These are phyloP conservation scores for Danionella cerebrum DNA, from an alignment of 2,113 vertebrate species.

Conservation along the genomic window DNA sequence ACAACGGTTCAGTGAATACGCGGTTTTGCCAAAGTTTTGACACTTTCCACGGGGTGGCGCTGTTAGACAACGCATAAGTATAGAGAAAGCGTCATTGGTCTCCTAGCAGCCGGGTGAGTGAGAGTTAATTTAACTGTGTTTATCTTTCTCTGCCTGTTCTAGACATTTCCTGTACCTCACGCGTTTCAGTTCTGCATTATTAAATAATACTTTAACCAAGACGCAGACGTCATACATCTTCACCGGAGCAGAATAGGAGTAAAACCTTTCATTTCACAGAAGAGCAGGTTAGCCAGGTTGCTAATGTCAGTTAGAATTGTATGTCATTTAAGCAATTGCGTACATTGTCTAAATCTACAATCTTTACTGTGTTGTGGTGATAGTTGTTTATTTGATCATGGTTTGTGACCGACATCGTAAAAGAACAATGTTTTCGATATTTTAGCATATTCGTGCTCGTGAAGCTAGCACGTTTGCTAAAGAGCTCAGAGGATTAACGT, in stretches of 20 bases:
- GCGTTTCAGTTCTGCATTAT: too few species aligned
- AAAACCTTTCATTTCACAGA: not conserved
- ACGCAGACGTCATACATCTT: not conserved
- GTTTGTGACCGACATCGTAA: not conserved
- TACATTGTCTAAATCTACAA: too few species aligned
- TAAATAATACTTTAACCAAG: not conserved
- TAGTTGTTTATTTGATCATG: too few species aligned
- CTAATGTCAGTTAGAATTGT: not conserved
- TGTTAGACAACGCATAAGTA: not conserved
- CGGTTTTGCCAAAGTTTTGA: not conserved
- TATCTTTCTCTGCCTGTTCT: not conserved
- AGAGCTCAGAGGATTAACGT: conserved; percentile 4
- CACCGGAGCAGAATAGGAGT: not conserved
- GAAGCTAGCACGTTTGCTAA: conserved; percentile 2
- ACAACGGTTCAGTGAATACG: too few species aligned
- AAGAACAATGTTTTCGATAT: not conserved
- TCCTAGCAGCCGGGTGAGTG: conserved; percentile 57
- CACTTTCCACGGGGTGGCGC: conserved; percentile 32
- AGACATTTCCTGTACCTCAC: not conserved
- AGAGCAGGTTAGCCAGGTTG: not conserved
- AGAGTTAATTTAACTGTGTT: conserved; percentile 34
- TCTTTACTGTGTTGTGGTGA: too few species aligned
- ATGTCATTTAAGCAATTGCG: too few species aligned
- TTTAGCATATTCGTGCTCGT: not conserved
- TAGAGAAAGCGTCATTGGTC: conserved; percentile 28